Conservation (phyloP, 2,797 vertebrate genomes). For the Harpagifer antarcticus region DNA sequence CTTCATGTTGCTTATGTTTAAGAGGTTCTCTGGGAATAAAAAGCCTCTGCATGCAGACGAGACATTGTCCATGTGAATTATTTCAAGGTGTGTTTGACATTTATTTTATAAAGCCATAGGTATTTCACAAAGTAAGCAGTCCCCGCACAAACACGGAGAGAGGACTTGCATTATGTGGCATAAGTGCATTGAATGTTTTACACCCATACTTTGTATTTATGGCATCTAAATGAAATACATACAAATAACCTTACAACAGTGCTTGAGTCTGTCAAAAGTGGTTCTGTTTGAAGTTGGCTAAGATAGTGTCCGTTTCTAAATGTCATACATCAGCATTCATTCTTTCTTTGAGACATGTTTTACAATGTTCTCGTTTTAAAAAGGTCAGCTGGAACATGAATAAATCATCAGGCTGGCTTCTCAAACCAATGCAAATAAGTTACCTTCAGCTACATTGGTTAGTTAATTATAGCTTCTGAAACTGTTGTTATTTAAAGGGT, state of each 20-base stretch:
- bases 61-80: constrained; percentile 23
- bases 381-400: not conserved
- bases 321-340: not conserved
- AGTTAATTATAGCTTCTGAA: not conserved
- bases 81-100: constrained; percentile 34
- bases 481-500: too few relatives aligned
- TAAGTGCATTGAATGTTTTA: not conserved
- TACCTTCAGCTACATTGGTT: not conserved
- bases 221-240: not conserved
- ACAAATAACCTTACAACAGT: not conserved
- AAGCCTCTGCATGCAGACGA: constrained; percentile 1
- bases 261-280: not conserved
- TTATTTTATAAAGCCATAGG: constrained; percentile 12
- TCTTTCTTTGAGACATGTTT: not conserved
- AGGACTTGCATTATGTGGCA: not conserved
- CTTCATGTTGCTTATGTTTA: constrained; percentile 22
- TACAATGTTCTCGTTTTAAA: not conserved
- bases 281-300: not conserved
- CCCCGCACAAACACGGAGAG: not conserved
- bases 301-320: not conserved
- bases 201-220: not conserved
- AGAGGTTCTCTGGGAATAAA: constrained; percentile 11
- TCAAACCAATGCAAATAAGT: too few relatives aligned
- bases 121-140: constrained; percentile 5
- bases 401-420: not conserved